Percentiles rank a stretch among this genome's conserved stretches.
These are phyloP conservation scores for Bubalus kerabau DNA, from an alignment of 2,113 vertebrate species.

Conservation along the genomic window DNA sequence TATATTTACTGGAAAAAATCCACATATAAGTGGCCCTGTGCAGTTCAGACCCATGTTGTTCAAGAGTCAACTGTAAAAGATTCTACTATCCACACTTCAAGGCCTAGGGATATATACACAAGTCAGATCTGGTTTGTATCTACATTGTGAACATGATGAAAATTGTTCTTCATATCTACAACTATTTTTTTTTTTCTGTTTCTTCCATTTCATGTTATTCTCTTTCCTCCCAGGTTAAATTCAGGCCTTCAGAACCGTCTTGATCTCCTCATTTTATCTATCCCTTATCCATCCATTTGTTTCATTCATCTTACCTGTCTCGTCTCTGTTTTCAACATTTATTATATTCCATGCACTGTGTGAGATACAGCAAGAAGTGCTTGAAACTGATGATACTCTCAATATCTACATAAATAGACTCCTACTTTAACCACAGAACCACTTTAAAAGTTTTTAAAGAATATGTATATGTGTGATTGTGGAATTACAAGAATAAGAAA, in stretches of 20 bases:
- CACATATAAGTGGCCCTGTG: not conserved
- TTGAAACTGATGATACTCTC: not conserved
- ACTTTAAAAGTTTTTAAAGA: not conserved
- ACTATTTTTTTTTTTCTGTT: not conserved
- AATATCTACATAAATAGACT: not conserved
- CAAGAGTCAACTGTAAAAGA: not conserved
- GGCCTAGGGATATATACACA: not conserved
- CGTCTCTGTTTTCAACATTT: not conserved
- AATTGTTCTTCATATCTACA: not conserved
- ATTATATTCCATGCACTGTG: not conserved
- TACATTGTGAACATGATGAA: not conserved
- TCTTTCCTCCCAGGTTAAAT: not conserved
- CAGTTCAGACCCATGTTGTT: not conserved
- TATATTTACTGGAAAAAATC: not conserved
- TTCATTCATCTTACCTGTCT: not conserved
- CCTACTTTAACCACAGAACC: not conserved
- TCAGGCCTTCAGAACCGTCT: not conserved
- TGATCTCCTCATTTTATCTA: not conserved
- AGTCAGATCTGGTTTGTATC: not conserved
- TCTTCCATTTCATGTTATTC: not conserved
- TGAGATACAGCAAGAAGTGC: not conserved
- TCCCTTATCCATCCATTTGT: not conserved
- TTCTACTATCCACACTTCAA: not conserved
- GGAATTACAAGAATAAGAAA: not conserved
- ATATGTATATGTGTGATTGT: not conserved